A percentile compares a stretch with the other conserved stretches of the same genome.
Conservation (phyloP, 1,140 invertebrate genomes). For the Psilanteris sp. region DNA sequence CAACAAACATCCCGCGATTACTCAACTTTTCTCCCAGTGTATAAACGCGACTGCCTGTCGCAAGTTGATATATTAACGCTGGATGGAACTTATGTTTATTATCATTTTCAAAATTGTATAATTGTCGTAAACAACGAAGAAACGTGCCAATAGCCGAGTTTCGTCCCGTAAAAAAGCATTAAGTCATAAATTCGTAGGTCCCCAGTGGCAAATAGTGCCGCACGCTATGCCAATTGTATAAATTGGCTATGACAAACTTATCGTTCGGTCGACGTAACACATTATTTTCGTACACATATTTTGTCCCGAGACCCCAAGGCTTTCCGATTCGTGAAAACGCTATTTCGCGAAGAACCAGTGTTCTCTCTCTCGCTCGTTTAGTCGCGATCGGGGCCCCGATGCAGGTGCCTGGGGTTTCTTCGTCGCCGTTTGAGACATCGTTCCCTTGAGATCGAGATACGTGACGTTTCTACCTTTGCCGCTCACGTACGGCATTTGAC, state of each 20-base stretch:
- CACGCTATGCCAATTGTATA: constrained; percentile 76
- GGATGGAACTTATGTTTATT: too few relatives aligned
- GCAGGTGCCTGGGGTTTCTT: constrained; percentile 72
- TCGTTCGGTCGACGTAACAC: constrained; percentile 65
- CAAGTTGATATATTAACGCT: too few relatives aligned
- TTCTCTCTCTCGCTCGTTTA: constrained; percentile 39
- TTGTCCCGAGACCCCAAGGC: constrained; percentile 60
- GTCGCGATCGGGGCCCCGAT: constrained; percentile 60
- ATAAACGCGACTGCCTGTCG: too few relatives aligned
- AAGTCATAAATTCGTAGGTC: constrained; percentile 77
- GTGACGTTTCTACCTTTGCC: constrained; percentile 69
- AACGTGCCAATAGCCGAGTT: constrained; percentile 20
- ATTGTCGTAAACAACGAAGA: constrained; percentile 12
- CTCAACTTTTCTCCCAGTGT: too few relatives aligned
- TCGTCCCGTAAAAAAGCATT: constrained; percentile 62
- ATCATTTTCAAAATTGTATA: constrained; percentile 1
- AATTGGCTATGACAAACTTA: constrained; percentile 81
- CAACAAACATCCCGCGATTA: too few relatives aligned
- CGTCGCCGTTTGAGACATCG: constrained; percentile 79
- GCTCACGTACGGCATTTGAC: constrained; percentile 67
- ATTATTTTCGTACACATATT: constrained; percentile 66
- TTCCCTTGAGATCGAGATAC: constrained; percentile 72
- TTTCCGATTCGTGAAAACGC: constrained; percentile 63
- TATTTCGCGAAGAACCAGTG: constrained; percentile 52
- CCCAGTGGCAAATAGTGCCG: constrained; percentile 75